phyloP scores from a whole-genome alignment of 1,140 invertebrate genomes.

The Macrosteles quadrilineatus region DNA sequence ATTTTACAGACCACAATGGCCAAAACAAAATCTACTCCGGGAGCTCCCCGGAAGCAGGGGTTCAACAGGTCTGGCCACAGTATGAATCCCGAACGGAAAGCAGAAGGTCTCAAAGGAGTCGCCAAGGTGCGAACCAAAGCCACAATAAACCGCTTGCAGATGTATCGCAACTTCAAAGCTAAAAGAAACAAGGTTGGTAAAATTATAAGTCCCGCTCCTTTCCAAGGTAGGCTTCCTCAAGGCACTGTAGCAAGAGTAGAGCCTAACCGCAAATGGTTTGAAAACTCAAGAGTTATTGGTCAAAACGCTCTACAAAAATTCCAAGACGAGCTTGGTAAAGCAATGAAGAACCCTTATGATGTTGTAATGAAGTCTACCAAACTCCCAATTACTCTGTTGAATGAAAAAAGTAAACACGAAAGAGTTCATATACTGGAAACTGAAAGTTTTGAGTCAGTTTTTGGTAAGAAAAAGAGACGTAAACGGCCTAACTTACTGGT shows the following conservation, averaged over 20 bases:
- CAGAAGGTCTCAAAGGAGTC: constrained; percentile 78
- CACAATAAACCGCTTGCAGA: constrained; percentile 94
- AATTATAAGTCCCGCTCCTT: constrained; percentile 92
- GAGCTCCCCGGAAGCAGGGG: constrained; percentile 72
- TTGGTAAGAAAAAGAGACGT: constrained; percentile 91
- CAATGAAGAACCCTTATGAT: constrained; percentile 94
- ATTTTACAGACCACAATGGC: constrained; percentile 57
- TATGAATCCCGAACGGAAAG: constrained; percentile 83
- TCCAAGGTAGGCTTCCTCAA: constrained; percentile 85
- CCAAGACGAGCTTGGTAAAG: constrained; percentile 93
- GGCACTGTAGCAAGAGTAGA: constrained; percentile 93
- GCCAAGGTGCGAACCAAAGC: constrained; percentile 82
- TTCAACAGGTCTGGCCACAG: constrained; percentile 81
- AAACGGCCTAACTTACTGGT: constrained; percentile 87
- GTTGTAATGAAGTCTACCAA: constrained; percentile 96
- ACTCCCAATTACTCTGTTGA: constrained; percentile 90
- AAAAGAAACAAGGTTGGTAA: constrained; percentile 83
- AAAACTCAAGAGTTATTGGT: constrained; percentile 87
- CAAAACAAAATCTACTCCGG: constrained; percentile 66
- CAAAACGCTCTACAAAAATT: constrained; percentile 96
- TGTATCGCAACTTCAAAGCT: constrained; percentile 97
- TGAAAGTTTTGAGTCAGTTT: constrained; percentile 91
- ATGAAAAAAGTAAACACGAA: constrained; percentile 89
- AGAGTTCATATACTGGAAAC: constrained; percentile 95
- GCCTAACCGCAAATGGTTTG: constrained; percentile 98